These are phyloP conservation scores for Anoplopoma fimbria DNA, from an alignment of 2,113 vertebrate species.

Conservation along the genomic window DNA sequence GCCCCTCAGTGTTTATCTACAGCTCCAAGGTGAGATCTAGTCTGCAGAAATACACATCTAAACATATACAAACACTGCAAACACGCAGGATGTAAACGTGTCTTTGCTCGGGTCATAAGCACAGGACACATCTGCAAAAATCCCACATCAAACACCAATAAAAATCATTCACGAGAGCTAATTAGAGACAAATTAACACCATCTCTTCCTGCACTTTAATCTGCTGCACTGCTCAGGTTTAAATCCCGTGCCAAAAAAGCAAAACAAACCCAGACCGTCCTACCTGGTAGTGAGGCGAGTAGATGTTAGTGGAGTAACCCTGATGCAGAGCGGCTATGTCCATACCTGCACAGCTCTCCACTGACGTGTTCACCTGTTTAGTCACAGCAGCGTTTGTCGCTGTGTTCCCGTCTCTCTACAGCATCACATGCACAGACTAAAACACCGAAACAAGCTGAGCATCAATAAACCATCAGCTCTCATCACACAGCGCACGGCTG, in stretches of 20 bases:
- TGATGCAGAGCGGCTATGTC: slow-evolving; percentile 79
- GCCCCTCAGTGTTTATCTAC: not conserved
- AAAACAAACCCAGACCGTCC: not conserved
- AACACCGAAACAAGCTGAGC: slow-evolving; percentile 57
- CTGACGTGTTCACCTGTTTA: slow-evolving; percentile 35
- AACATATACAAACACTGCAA: not conserved
- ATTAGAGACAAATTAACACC: not conserved
- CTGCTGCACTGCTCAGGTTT: not conserved
- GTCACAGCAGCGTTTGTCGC: slow-evolving; percentile 39
- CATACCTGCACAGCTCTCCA: slow-evolving; percentile 69
- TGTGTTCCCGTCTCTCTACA: not conserved
- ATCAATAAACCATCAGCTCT: slow-evolving; percentile 77
- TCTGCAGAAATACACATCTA: not conserved
- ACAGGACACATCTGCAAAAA: too few species aligned
- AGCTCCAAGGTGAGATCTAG: not conserved
- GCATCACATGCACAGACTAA: slow-evolving; percentile 32
- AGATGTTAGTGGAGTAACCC: slow-evolving; percentile 76
- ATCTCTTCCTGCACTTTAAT: too few species aligned
- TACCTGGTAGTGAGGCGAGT: slow-evolving; percentile 83
- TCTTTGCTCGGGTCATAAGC: not conserved
- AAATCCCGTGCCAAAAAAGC: not conserved
- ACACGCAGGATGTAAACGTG: not conserved
- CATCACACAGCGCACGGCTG: slow-evolving; percentile 43
- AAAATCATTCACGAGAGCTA: not conserved
- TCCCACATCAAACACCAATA: not conserved